These are phyloP conservation scores for Aphelenchoides avenae DNA, from an alignment of 1,140 invertebrate species.

Conservation along the genomic window DNA sequence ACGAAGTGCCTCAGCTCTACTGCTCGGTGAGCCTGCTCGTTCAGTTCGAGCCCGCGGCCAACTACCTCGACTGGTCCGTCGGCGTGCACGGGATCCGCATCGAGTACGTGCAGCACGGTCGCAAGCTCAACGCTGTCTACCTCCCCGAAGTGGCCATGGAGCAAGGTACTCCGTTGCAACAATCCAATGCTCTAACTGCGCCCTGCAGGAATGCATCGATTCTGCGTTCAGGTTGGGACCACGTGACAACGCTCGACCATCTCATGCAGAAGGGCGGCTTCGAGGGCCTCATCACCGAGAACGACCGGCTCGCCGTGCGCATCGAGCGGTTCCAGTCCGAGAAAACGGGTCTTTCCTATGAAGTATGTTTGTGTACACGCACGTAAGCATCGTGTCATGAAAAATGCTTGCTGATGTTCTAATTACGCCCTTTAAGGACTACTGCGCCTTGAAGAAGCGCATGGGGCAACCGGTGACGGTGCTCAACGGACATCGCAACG, in stretches of 20 bases:
- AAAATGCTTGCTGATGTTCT: too few relatives aligned
- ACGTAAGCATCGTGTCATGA: too few relatives aligned
- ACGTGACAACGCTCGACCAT: slow-evolving; percentile 94
- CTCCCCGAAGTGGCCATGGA: slow-evolving; percentile 92
- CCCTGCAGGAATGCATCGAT: neutral
- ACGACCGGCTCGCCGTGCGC: slow-evolving; percentile 79
- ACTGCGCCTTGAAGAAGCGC: too few relatives aligned
- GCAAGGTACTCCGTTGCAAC: slow-evolving; percentile 70
- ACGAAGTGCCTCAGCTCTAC: slow-evolving; percentile 83
- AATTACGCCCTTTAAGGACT: too few relatives aligned
- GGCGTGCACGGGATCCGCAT: slow-evolving; percentile 95
- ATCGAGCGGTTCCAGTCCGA: slow-evolving; percentile 89
- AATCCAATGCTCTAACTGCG: slow-evolving; percentile 5
- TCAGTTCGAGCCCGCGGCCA: slow-evolving; percentile 87
- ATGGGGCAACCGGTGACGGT: too few relatives aligned
- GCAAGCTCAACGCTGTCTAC: slow-evolving; percentile 91
- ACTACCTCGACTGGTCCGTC: slow-evolving; percentile 95
- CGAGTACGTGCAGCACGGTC: slow-evolving; percentile 90
- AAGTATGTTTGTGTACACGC: slow-evolving; percentile 65
- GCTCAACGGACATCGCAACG: too few relatives aligned
- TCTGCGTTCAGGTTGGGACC: slow-evolving; percentile 77
- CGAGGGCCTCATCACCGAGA: slow-evolving; percentile 80
- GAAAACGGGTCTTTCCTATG: slow-evolving; percentile 76
- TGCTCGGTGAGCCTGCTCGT: slow-evolving; percentile 91
- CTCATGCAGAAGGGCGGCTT: slow-evolving; percentile 92